phyloP scores from a whole-genome alignment of 2,888 invertebrate species.

The Morinoia aosen region DNA sequence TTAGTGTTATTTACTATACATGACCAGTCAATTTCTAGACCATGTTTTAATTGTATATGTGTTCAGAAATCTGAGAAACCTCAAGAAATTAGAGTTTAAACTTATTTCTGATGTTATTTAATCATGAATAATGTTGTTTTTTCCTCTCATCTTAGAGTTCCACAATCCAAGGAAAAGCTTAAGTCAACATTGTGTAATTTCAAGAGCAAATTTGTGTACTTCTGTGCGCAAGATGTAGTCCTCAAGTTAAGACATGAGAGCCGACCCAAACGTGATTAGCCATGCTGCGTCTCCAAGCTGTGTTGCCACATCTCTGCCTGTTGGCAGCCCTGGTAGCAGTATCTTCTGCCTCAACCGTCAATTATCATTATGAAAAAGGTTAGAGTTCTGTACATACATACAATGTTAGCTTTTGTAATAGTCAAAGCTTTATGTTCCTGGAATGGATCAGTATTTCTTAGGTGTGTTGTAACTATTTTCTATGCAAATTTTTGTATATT shows the following conservation, averaged over 20 bases:
- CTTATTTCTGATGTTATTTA: not conserved
- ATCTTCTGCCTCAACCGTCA: not conserved
- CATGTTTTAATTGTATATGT: not conserved
- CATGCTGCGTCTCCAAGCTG: not conserved
- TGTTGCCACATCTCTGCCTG: not conserved
- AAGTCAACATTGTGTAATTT: not conserved
- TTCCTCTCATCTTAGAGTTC: not conserved
- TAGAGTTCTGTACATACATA: not conserved
- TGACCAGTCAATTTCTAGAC: not conserved
- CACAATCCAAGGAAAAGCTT: not conserved
- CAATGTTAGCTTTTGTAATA: not conserved
- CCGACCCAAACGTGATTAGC: not conserved
- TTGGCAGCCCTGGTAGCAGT: not conserved
- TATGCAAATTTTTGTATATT: not conserved
- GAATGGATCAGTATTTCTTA: not conserved
- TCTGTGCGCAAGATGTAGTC: not conserved
- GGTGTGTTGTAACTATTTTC: not conserved
- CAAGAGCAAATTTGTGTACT: not conserved
- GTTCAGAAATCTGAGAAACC: not conserved
- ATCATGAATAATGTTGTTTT: not conserved
- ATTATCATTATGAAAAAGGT: conserved; percentile 42
- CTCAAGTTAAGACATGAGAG: not conserved
- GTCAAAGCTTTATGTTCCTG: not conserved
- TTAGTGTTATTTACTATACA: not conserved
- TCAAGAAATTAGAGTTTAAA: not conserved